phyloP scores from a whole-genome alignment of 2,888 invertebrate genomes.

The Hypolimnas misippus region DNA sequence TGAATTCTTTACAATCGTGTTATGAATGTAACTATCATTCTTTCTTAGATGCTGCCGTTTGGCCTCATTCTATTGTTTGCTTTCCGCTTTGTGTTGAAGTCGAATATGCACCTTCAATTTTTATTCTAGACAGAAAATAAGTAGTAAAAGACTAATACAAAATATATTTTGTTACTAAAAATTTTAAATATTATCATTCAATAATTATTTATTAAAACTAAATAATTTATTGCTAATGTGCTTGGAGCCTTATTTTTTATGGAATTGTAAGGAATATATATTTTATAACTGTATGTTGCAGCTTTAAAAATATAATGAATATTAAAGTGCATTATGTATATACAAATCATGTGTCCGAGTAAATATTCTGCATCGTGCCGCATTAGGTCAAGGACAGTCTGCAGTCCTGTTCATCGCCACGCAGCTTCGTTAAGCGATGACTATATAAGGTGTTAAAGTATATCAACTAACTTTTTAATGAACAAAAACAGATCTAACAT shows the following conservation, averaged over 20 bases:
- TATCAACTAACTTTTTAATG: not conserved
- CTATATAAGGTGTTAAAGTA: not conserved
- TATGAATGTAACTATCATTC: slow-evolving; percentile 23
- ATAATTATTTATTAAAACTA: too few relatives aligned
- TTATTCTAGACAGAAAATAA: not conserved
- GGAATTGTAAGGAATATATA: not conserved
- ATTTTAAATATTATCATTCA: too few relatives aligned
- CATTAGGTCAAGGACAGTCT: slow-evolving; percentile 43
- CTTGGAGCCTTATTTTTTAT: not conserved
- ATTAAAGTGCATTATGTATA: not conserved
- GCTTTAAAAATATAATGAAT: too few relatives aligned
- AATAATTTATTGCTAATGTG: not conserved
- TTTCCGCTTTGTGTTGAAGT: slow-evolving; percentile 17
- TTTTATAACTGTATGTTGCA: not conserved
- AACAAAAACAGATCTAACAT: not conserved
- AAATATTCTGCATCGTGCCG: slow-evolving; percentile 42
- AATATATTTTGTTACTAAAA: too few relatives aligned
- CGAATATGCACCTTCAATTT: slow-evolving; percentile 11
- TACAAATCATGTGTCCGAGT: slow-evolving; percentile 27
- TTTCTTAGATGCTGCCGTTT: slow-evolving; percentile 21
- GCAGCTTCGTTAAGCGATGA: slow-evolving; percentile 6
- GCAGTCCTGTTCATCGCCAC: slow-evolving; percentile 37
- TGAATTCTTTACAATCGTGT: slow-evolving; percentile 9
- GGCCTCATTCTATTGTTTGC: slow-evolving; percentile 25
- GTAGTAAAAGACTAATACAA: too few relatives aligned